Base-by-base conservation (phyloP, 2,888 invertebrate genomes). In the Amitus sp. region DNA sequence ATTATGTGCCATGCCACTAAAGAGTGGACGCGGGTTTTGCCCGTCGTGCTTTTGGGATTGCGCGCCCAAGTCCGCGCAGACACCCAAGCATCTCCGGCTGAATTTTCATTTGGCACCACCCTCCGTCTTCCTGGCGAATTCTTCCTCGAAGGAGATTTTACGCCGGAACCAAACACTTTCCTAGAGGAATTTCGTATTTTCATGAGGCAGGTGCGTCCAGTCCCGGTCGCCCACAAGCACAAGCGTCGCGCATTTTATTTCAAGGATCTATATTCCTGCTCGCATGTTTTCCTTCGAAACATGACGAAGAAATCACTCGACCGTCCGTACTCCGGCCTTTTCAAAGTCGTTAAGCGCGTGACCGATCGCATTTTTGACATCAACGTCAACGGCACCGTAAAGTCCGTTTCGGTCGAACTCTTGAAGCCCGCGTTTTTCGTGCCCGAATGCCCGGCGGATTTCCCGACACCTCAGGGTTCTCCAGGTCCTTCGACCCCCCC, bases 271-370 rank as follows among this genome's bases (percentile, higher is more conserved):
- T 28, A 54, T 40, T 30, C 46, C 2, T 67, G 65, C 47, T 40
- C 56, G 0, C 68, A 68, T 33, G 67, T 69, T 7, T 68, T 67
- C 27, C n/a, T 62, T n/a, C 30, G 66, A 1, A 62, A 67, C 7
- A 39, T 39, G 3, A 53, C 54, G 6, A 56, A 55, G 46, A 49
- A 48, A 33, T 47, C 69, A 0, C 58, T 68, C 6, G 59, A 66
- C 20, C 62, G 48, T 49, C 69, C 71, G 47, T 74, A 70, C 62
- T 58, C 52, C 51, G 67, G 68, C 43, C 70, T 67, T 1, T 53
- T 63, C 43, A 48, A 65, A 43, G 57, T 69, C 0, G 9, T 69
- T 30, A 18, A 62, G 3, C 52, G 64, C 4, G 40, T 52, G 1
- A 30, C 34, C n/a, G 53, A 66, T 19, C 46, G 50, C 17, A 30